Base-by-base conservation (phyloP, 2,888 invertebrate genomes). In the Aspidiotus destructor region DNA sequence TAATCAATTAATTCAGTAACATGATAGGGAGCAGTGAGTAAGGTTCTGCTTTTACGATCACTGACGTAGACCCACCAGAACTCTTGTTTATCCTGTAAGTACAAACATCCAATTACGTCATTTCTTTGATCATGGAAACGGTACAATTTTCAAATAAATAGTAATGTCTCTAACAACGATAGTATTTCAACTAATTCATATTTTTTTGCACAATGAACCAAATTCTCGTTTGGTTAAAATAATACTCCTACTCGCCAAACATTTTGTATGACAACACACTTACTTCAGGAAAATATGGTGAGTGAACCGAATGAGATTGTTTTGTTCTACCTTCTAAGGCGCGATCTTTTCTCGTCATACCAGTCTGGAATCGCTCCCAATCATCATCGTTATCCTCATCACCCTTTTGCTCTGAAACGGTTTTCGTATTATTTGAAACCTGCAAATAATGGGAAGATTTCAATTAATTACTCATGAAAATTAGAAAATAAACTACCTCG, bases 1-100 rank as follows among this genome's bases (percentile, higher is more conserved):
- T 85, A 81, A 75, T 87, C 85, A 60, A 92, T 89, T 71, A 99
- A 84, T 77, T 92, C 92, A 68, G 97, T 97, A 71, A 98, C 87
- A 76, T 95, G 89, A 76, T 90, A 89, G 55, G 98, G 97, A 73
- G 92, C 88, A 62, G 97, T 93, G 73, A 97, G 84, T 74, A 99
- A 80, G 71, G 90, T 88, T 76, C 87, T 88, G 73, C 89, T 90
- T 80, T 94, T 97, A 74, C 92, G 86, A 80, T 99, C 98, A 79
- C 92, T 91, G 74, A 99, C 89, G 78, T 98, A 99, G 72, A 97
- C 88, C 97, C 98, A 99, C 98, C 99, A 99, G 80, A 90, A 97
- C 79, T 99, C 99, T 77, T 96, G 96, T 77, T 99, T 95, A 73
- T 89, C 89, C 79, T 83, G 73, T 1, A 75, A 75, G 60, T 69